Conservation (phyloP, 2,113 vertebrate species). For the Lethenteron camtschaticum region DNA sequence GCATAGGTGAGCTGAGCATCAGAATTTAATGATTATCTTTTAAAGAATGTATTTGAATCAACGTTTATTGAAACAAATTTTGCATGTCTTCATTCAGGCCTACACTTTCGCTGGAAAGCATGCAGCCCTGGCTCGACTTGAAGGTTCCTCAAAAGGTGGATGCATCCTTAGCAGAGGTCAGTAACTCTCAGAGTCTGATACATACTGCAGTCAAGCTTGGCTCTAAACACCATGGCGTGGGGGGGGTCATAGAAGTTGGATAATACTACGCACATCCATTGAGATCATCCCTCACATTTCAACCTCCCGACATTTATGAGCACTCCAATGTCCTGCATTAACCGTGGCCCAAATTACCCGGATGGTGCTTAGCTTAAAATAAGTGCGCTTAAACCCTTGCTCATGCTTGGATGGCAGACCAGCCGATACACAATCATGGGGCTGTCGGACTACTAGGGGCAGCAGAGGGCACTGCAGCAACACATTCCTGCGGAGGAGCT, state of each 20-base stretch:
- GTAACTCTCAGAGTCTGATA: background rate
- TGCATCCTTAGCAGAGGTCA: conserved; percentile 67
- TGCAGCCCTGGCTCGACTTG: conserved; percentile 79
- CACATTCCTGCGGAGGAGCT: too few species aligned
- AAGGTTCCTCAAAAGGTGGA: conserved; percentile 78
- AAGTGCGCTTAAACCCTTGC: background rate
- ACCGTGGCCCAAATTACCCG: background rate
- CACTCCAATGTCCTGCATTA: background rate
- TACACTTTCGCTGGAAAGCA: conserved; percentile 65
- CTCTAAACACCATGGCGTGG: background rate
- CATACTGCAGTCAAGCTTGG: too few species aligned
- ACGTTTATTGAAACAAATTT: too few species aligned
- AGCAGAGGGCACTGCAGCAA: too few species aligned
- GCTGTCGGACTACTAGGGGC: too few species aligned
- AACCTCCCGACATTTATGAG: background rate
- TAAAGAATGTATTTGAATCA: too few species aligned
- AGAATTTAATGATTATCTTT: background rate
- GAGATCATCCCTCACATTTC: background rate
- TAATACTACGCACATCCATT: background rate
- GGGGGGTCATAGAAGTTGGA: background rate
- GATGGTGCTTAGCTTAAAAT: background rate
- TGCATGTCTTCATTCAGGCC: conserved; percentile 23
- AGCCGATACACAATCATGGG: background rate
- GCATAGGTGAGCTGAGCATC: conserved; percentile 43
- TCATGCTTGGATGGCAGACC: background rate